Evolutionary conservation across 2,113 vertebrate species (phyloP).

Genomic region (Synchiropus splendidus): DNA sequence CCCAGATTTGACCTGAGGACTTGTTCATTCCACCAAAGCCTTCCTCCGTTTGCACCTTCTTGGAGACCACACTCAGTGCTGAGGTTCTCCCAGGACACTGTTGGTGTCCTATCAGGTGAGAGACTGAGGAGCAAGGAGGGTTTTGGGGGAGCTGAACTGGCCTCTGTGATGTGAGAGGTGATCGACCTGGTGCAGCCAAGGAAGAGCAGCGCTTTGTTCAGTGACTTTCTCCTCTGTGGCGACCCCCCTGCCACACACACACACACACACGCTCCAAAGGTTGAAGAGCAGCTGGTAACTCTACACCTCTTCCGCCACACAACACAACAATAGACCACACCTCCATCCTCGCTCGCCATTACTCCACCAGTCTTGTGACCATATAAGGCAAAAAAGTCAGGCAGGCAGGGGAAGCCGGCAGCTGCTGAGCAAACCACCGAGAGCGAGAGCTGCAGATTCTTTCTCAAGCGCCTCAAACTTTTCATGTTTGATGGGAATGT

Average conservation of each 20-base stretch:
- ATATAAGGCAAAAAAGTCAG: conserved; percentile 67
- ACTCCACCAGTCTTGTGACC: conserved; percentile 63
- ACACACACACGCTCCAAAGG: conserved; percentile 26
- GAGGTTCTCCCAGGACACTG: no score
- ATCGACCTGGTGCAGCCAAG: no score
- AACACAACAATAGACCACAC: conserved; percentile 67
- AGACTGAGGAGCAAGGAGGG: no score
- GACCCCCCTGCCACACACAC: neutral
- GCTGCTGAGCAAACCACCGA: conserved; percentile 40
- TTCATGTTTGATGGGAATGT: conserved; percentile 28
- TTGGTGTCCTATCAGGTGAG: no score
- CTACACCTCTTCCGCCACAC: conserved; percentile 62
- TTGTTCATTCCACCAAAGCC: no score
- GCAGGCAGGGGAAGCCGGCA: conserved; percentile 42
- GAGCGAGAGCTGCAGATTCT: conserved; percentile 42
- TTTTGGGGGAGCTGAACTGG: no score
- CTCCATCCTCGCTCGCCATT: conserved; percentile 45
- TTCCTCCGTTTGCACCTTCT: no score
- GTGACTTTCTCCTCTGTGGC: neutral
- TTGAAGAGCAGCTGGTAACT: conserved; percentile 47
- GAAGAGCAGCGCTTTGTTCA: no score
- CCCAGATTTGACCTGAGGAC: no score
- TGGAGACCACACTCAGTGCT: no score
- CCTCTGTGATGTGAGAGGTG: no score
- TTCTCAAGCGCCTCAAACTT: conserved; percentile 18